phyloP scores from a whole-genome alignment of 1,140 invertebrate genomes.

The Tyrophagus putrescentiae region DNA sequence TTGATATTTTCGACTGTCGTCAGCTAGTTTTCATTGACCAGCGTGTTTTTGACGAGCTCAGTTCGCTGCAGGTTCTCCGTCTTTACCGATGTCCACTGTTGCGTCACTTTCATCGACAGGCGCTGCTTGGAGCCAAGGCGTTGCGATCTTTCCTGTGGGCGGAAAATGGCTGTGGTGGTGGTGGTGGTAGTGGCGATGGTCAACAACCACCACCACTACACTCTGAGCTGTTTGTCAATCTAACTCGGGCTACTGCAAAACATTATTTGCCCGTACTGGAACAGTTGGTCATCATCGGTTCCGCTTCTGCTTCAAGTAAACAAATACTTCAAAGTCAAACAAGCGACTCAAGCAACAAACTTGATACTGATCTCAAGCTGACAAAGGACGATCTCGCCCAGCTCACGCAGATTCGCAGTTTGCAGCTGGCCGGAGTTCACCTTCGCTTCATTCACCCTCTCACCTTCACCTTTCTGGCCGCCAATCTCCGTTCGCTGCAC shows the following conservation, averaged over 20 bases:
- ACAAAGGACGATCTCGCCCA: slow-evolving; percentile 17
- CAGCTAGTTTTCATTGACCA: neutral
- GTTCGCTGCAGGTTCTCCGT: neutral
- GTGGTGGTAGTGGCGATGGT: no score
- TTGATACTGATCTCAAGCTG: slow-evolving; percentile 12
- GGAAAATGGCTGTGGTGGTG: no score
- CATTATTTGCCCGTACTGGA: slow-evolving; percentile 16
- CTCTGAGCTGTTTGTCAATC: neutral
- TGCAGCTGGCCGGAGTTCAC: slow-evolving; percentile 18
- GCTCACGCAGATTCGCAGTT: slow-evolving; percentile 14
- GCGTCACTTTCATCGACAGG: neutral
- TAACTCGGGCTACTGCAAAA: neutral
- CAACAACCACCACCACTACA: no score
- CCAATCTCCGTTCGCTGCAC: slow-evolving; percentile 4
- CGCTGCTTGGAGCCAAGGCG: slow-evolving; percentile 16
- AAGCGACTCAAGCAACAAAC: no score
- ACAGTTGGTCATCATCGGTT: slow-evolving; percentile 10
- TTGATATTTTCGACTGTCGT: slow-evolving; percentile 17
- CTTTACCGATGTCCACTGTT: slow-evolving; percentile 1
- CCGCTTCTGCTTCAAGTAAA: neutral
- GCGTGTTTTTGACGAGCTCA: slow-evolving; percentile 18
- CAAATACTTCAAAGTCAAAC: no score
- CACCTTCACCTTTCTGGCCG: slow-evolving; percentile 9
- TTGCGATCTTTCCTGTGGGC: slow-evolving; percentile 18
- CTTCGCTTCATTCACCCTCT: slow-evolving; percentile 13